phyloP scores from a whole-genome alignment of 35 echinoderm and acorn worm species.

The Apostichopus californicus region DNA sequence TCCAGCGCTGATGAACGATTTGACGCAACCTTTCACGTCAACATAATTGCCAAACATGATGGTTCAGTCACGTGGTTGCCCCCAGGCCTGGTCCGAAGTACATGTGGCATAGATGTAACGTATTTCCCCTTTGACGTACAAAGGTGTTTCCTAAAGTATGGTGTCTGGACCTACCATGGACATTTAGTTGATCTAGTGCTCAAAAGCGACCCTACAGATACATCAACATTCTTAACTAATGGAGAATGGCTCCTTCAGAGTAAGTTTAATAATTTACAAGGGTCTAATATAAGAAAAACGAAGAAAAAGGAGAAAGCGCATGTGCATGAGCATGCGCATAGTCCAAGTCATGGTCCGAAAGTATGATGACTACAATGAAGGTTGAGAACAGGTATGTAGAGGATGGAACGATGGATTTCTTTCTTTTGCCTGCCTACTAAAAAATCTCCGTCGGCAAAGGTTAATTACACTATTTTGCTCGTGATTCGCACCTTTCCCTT shows the following conservation, averaged over 20 bases:
- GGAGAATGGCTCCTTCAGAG: constrained; percentile 89
- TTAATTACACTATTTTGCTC: no score
- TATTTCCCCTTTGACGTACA: constrained; percentile 96
- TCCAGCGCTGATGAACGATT: constrained; percentile 78
- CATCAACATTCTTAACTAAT: constrained; percentile 54
- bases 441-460: no score
- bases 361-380: no score
- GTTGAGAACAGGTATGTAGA: no score
- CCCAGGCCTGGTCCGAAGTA: constrained; percentile 73
- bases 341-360: no score
- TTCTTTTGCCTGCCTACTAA: no score
- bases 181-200: constrained; percentile 47
- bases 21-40: constrained; percentile 78
- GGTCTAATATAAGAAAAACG: no score
- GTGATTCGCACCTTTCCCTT: no score
- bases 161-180: constrained; percentile 86
- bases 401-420: no score
- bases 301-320: no score
- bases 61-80: constrained; percentile 72
- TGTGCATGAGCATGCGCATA: no score
- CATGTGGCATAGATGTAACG: constrained; percentile 80
- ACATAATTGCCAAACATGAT: constrained; percentile 52
- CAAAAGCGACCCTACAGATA: neutral
- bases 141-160: constrained; percentile 78
- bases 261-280: neutral